Evolutionary conservation across 1,140 invertebrate species (phyloP).

Genomic region (Bradynema listronoti): DNA sequence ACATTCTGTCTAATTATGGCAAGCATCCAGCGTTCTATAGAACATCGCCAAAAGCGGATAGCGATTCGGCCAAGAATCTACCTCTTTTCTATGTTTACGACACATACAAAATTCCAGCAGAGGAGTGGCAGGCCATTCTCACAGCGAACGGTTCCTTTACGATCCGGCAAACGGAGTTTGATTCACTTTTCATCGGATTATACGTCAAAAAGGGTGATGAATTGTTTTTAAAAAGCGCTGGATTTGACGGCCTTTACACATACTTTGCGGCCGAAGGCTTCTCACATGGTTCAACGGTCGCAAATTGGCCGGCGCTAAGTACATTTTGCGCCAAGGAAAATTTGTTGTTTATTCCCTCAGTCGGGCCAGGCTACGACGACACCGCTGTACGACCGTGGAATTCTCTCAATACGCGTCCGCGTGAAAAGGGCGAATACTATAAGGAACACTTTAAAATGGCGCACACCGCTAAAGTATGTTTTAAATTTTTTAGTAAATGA

Average conservation of each 20-base stretch:
- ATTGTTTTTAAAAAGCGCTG: conserved; percentile 41
- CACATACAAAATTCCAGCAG: conserved; percentile 56
- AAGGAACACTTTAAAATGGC: conserved; percentile 58
- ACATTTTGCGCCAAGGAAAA: conserved; percentile 54
- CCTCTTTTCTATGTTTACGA: conserved; percentile 63
- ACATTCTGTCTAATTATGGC: conserved; percentile 60
- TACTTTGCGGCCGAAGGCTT: conserved; percentile 63
- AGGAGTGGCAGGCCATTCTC: conserved; percentile 59
- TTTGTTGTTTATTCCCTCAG: conserved; percentile 61
- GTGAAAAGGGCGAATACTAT: conserved; percentile 61
- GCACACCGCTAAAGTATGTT: conserved; percentile 40
- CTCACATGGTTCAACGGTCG: conserved; percentile 59
- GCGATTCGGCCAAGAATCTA: conserved; percentile 32
- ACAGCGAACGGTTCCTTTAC: conserved; percentile 41
- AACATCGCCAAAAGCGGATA: conserved; percentile 17
- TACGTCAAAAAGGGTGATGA: background rate
- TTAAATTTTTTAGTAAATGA: background rate
- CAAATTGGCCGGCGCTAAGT: conserved; percentile 59
- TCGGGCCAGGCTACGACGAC: conserved; percentile 61
- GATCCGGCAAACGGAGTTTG: conserved; percentile 59
- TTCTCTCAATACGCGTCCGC: conserved; percentile 54
- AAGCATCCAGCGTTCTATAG: conserved; percentile 61
- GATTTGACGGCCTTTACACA: conserved; percentile 63
- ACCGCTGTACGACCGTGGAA: conserved; percentile 62
- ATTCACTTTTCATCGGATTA: conserved; percentile 59